These are phyloP conservation scores for Leucophora obtusa DNA, from an alignment of 2,888 invertebrate genomes.

Conservation along the genomic window DNA sequence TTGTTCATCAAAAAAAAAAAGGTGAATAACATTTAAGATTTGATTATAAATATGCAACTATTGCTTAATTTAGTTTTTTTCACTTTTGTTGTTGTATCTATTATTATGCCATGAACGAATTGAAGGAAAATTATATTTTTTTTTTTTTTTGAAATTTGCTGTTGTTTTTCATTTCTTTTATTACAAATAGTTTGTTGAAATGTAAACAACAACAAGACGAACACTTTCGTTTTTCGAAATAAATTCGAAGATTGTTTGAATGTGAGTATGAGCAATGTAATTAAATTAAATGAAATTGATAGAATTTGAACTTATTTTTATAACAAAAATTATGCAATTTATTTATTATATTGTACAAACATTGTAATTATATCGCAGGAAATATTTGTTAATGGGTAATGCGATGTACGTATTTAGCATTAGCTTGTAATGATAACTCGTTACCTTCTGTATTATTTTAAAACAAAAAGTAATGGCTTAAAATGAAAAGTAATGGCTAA, in stretches of 20 bases:
- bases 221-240: conserved; percentile 53
- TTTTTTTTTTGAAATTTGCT: conserved; percentile 19
- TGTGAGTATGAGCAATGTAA: not conserved
- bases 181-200: conserved; percentile 47
- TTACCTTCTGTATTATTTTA: no score
- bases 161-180: conserved; percentile 9
- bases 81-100: conserved; percentile 46
- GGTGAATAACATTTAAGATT: conserved; percentile 69
- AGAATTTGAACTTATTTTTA: conserved; percentile 25
- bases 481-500: no score
- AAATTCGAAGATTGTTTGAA: not conserved
- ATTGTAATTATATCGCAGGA: no score
- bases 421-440: no score
- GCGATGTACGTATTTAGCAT: no score
- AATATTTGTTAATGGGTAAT: no score
- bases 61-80: conserved; percentile 49
- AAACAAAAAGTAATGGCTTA: no score
- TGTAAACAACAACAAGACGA: conserved; percentile 37
- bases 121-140: conserved; percentile 35
- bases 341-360: no score
- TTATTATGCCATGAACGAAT: conserved; percentile 52
- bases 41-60: conserved; percentile 63
- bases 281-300: conserved; percentile 53
- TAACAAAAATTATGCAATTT: no score
- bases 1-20: conserved; percentile 50